Evolutionary conservation across 2,888 invertebrate genomes (phyloP).

Genomic region (Conchocele bisecta): DNA sequence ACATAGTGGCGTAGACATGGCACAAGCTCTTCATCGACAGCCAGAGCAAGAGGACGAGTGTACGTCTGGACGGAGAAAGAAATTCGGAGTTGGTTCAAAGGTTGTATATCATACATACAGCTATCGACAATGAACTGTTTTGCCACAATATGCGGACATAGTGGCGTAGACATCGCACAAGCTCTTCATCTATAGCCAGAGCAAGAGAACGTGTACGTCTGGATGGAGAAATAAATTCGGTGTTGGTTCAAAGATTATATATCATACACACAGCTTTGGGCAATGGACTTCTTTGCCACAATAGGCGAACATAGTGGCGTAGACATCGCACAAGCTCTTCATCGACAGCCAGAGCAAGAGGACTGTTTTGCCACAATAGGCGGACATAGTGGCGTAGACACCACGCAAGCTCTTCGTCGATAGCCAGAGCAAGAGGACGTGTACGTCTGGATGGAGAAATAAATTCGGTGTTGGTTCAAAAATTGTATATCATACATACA

Average conservation of each 20-base stretch:
- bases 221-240: no score
- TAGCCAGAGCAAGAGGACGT: slow-evolving; percentile 32
- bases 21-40: slow-evolving; percentile 38
- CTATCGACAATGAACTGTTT: no score
- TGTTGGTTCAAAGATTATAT: no score
- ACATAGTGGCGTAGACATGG: slow-evolving; percentile 49
- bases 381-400: slow-evolving; percentile 43
- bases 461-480: no score
- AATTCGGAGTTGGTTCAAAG: no score
- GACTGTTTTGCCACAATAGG: slow-evolving; percentile 65
- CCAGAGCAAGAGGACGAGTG: slow-evolving; percentile 35
- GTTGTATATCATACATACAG: no score
- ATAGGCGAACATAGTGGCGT: no score
- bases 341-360: slow-evolving; percentile 63
- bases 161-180: slow-evolving; percentile 47
- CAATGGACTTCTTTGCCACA: no score
- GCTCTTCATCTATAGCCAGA: slow-evolving; percentile 42
- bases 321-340: no score
- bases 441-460: slow-evolving; percentile 17
- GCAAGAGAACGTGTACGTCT: slow-evolving; percentile 18
- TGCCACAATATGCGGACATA: slow-evolving; percentile 54
- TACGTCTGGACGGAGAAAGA: slow-evolving; percentile 17
- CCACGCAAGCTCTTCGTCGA: slow-evolving; percentile 43
- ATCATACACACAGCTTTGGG: no score
- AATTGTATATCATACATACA: no score